Percentiles rank a stretch among this genome's conserved stretches.
Conservation (phyloP, 2,888 invertebrate genomes). For the Lepidochrysops patricia region DNA sequence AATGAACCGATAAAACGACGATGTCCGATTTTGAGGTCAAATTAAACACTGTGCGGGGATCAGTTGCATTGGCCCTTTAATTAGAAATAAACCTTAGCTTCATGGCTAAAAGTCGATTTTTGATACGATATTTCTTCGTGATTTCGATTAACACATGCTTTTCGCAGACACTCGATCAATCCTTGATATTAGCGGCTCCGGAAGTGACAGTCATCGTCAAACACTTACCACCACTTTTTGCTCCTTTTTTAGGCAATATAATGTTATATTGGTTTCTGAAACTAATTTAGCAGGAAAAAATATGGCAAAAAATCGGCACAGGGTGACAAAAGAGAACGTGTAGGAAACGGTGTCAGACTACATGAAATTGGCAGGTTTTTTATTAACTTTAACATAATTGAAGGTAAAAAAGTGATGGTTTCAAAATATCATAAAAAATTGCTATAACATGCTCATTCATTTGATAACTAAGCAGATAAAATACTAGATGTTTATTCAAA, state of each 20-base stretch:
- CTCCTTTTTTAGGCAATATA: neutral
- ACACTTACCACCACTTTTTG: slow-evolving; percentile 7
- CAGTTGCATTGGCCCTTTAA: neutral
- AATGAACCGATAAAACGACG: too few relatives aligned
- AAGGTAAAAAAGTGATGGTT: neutral
- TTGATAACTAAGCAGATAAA: too few relatives aligned
- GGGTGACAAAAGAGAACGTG: neutral
- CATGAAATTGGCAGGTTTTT: neutral
- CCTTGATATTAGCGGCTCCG: slow-evolving; percentile 1
- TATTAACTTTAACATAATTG: neutral
- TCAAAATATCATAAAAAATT: too few relatives aligned
- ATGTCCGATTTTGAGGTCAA: too few relatives aligned
- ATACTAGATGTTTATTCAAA: too few relatives aligned
- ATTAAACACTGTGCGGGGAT: too few relatives aligned
- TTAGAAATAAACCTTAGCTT: neutral
- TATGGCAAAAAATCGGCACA: neutral
- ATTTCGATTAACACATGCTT: slow-evolving; percentile 10
- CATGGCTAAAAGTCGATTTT: neutral
- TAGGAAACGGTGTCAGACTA: neutral
- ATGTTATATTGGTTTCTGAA: slow-evolving; percentile 6
- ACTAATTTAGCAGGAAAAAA: neutral
- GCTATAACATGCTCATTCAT: too few relatives aligned
- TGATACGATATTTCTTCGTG: neutral
- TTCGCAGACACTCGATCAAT: slow-evolving; percentile 11
- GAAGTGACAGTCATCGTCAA: slow-evolving; percentile 12